Percentiles rank a stretch among this genome's conserved stretches.
phyloP scores from a whole-genome alignment of 2,797 vertebrate genomes.

The Hyperoplus lanceolatus region DNA sequence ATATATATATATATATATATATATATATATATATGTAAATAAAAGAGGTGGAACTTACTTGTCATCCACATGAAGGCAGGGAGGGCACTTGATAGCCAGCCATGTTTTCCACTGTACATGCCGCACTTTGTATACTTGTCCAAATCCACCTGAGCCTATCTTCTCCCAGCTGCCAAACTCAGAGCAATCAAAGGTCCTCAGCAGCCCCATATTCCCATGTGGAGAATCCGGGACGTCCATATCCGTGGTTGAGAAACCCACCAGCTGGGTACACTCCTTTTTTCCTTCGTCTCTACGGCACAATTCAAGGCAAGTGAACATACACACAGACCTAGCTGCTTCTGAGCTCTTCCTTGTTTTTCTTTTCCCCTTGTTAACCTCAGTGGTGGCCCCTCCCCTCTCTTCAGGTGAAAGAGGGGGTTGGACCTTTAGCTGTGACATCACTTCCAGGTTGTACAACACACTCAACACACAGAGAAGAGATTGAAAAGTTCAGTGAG shows the following conservation, averaged over 20 bases:
- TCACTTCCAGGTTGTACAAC: constrained; percentile 83
- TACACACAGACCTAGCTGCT: constrained; percentile 63
- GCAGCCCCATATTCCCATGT: constrained; percentile 91
- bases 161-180: constrained; percentile 97
- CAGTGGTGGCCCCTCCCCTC: constrained; percentile 69
- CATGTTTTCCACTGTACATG: constrained; percentile 98
- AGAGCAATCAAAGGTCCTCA: constrained; percentile 91
- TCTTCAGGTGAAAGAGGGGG: constrained; percentile 85
- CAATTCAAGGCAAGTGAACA: constrained; percentile 48
- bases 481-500: constrained; percentile 10
- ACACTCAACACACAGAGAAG: constrained; percentile 2
- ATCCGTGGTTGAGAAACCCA: constrained; percentile 63
- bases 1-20: too few relatives aligned
- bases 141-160: constrained; percentile 97
- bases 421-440: constrained; percentile 72
- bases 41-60: constrained; percentile 88
- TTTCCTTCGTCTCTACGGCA: constrained; percentile 57
- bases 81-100: constrained; percentile 98
- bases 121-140: constrained; percentile 98
- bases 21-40: too few relatives aligned
- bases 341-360: constrained; percentile 83
- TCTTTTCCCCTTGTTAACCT: constrained; percentile 71
- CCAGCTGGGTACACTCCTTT: constrained; percentile 59
- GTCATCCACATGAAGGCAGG: constrained; percentile 95
- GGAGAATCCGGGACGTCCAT: constrained; percentile 89